These are phyloP conservation scores for Bugulina stolonifera DNA, from an alignment of 2,888 invertebrate species.

Conservation along the genomic window DNA sequence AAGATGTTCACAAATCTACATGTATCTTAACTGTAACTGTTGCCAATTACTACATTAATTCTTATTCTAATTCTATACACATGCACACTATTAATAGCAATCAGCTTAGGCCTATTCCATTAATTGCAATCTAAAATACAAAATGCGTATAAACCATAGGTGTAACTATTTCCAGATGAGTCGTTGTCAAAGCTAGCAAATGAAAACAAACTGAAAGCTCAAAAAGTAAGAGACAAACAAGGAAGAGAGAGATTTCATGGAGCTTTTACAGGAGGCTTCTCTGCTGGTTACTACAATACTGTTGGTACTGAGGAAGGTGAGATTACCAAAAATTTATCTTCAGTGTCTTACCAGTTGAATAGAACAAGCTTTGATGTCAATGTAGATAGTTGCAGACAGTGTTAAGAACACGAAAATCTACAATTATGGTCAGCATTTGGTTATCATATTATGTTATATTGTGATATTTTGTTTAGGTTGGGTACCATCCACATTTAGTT, in stretches of 20 bases:
- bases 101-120: background rate
- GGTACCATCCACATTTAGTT: conserved; percentile 82
- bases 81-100: background rate
- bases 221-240: conserved; percentile 72
- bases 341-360: no score
- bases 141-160: no score
- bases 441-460: no score
- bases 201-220: conserved; percentile 26
- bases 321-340: no score
- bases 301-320: conserved; percentile 81
- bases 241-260: conserved; percentile 92
- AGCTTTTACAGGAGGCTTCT: conserved; percentile 96
- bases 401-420: no score
- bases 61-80: background rate
- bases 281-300: conserved; percentile 93
- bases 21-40: background rate
- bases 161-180: conserved; percentile 6
- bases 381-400: no score
- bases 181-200: conserved; percentile 13
- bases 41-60: background rate
- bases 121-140: background rate
- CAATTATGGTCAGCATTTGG: no score
- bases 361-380: no score
- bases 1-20: background rate
- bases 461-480: no score